Evolutionary conservation across 1,140 invertebrate species (phyloP).

Genomic region (Drosophila bipectinata): DNA sequence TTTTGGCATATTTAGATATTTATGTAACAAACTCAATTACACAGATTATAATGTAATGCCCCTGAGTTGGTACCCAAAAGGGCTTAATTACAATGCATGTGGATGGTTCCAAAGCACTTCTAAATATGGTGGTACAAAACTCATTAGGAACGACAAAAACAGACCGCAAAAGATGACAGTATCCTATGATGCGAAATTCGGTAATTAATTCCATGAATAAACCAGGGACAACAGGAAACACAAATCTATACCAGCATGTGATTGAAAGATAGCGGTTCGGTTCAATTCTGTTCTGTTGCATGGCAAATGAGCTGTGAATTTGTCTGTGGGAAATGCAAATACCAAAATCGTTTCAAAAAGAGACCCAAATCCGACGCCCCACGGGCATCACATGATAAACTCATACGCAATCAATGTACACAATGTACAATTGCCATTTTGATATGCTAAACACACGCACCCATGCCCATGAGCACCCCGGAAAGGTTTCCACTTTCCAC

Average conservation of each 20-base stretch:
- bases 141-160: conserved; percentile 28
- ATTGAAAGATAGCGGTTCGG: conserved; percentile 4
- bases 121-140: conserved; percentile 25
- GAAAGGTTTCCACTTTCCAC: conserved; percentile 17
- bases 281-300: conserved; percentile 14
- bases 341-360: conserved; percentile 23
- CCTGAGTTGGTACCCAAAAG: background rate
- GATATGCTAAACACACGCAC: conserved; percentile 42
- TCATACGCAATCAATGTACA: conserved; percentile 26
- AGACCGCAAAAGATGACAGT: conserved; percentile 22
- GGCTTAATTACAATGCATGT: conserved; percentile 2
- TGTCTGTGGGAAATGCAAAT: conserved; percentile 40
- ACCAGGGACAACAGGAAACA: conserved; percentile 6
- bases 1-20: conserved; percentile 30
- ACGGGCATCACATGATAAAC: conserved; percentile 5
- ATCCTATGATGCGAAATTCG: conserved; percentile 38
- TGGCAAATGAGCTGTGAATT: conserved; percentile 57
- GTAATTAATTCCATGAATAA: conserved; percentile 63
- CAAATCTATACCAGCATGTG: background rate
- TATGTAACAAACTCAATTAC: conserved; percentile 28
- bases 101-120: background rate
- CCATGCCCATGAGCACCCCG: background rate
- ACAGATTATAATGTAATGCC: conserved; percentile 6
- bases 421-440: conserved; percentile 45
- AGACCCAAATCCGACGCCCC: background rate